Evolutionary conservation across 2,113 vertebrate genomes (phyloP).

Genomic region (Pteropus alecto): DNA sequence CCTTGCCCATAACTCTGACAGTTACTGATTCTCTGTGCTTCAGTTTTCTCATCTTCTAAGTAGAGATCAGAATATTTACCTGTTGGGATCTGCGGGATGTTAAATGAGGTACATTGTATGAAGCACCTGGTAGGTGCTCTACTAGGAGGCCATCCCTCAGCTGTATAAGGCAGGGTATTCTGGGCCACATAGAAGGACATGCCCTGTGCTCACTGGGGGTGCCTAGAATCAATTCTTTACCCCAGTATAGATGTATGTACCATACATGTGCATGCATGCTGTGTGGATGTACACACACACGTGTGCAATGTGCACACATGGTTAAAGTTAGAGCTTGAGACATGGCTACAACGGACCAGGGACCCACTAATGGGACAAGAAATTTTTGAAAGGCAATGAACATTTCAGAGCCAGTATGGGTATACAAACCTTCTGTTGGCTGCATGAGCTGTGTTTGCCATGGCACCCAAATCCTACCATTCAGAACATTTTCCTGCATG

Average conservation of each 20-base stretch:
- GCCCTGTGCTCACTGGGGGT: not conserved
- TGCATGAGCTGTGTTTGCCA: too few relatives aligned
- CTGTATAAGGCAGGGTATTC: not conserved
- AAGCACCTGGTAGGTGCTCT: not conserved
- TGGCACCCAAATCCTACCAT: not conserved
- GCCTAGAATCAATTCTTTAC: not conserved
- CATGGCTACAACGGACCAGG: not conserved
- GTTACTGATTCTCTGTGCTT: not conserved
- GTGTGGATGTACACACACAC: not conserved
- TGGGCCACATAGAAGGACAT: not conserved
- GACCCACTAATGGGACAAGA: not conserved
- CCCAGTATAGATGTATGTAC: not conserved
- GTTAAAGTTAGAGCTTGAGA: not conserved
- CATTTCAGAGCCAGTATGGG: fast-evolving
- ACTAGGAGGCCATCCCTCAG: not conserved
- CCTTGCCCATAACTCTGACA: too few relatives aligned
- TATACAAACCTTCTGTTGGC: not conserved
- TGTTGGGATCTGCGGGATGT: not conserved
- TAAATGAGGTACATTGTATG: fast-evolving
- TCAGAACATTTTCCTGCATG: fast-evolving
- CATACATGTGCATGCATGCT: too few relatives aligned
- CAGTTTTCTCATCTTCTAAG: not conserved
- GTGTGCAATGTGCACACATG: not conserved
- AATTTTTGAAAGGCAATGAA: not conserved
- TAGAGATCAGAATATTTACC: too few relatives aligned